Base-by-base conservation (phyloP, 1,140 invertebrate genomes). In the Drosophila auraria region DNA sequence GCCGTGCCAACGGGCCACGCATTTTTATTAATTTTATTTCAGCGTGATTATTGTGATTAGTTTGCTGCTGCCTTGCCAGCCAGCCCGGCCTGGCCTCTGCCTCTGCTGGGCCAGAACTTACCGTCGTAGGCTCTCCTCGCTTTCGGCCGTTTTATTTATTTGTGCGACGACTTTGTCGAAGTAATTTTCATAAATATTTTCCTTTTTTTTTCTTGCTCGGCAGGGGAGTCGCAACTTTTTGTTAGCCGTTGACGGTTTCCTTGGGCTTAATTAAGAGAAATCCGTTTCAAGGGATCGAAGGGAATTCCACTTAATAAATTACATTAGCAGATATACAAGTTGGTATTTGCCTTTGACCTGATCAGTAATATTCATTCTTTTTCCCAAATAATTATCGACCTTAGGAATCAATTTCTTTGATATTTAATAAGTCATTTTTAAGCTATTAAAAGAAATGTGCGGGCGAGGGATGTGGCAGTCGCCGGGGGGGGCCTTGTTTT, bases 1-100 rank as follows among this genome's bases (percentile, higher is more conserved):
- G 75, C 80, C 86, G 79, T 86, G 87, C 79, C 79, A 77, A 69
- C 84, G 76, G 86, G 72, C 82, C 76, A 90, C 86, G 86, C 87
- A 90, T 90, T 90, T 90, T 90, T 90, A 90, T 90, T 90, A 90
- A 90, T 90, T 90, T 90, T 90, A 90, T 90, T 90, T 90, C 82
- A 86, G 75, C 80, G 86, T 90, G 86, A 90, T 90, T 90, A 90
- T 86, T 90, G 86, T 90, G 86, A 90, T 90, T 90, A 90, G 86
- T 90, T 90, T 77, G 82, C 69, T 82, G 66, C 60, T 60, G 36
- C 60, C 45, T 6, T 6, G 27, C 27, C 27, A 30, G 27, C 27
- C 27, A 30, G 27, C 27, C 5, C 27, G 6, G 4, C 11, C 12
- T 12, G 33, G 8, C 36, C 7, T 40, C 17, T 2, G 1, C 33